Evolutionary conservation across 2,888 invertebrate genomes (phyloP).

Genomic region (Fabriciana adippe): DNA sequence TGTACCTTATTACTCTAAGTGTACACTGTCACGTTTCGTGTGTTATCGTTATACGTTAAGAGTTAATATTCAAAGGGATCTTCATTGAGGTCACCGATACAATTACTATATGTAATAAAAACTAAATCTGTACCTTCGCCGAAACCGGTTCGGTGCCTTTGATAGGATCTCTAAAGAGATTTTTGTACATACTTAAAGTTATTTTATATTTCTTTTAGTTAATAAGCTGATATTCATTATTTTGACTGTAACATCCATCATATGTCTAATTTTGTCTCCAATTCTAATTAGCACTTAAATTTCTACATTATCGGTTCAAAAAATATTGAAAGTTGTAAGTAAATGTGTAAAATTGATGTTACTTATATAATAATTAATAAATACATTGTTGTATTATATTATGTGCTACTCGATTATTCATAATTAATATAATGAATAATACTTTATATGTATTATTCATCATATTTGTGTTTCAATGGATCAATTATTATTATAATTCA

Average conservation of each 20-base stretch:
- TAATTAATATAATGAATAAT: too few relatives aligned
- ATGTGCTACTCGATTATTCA: too few relatives aligned
- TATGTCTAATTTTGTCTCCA: slow-evolving; percentile 43
- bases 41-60: slow-evolving; percentile 24
- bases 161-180: slow-evolving; percentile 25
- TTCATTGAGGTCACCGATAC: slow-evolving; percentile 20
- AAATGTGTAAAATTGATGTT: slow-evolving; percentile 12
- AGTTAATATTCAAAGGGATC: slow-evolving; percentile 19
- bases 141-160: slow-evolving; percentile 6
- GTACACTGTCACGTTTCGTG: slow-evolving; percentile 39
- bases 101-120: not conserved
- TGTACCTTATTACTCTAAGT: slow-evolving; percentile 64
- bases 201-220: slow-evolving; percentile 34
- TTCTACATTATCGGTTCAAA: not conserved
- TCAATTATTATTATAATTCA: too few relatives aligned
- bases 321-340: slow-evolving; percentile 3
- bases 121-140: not conserved
- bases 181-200: slow-evolving; percentile 35
- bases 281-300: not conserved
- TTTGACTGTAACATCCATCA: slow-evolving; percentile 45
- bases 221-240: slow-evolving; percentile 27
- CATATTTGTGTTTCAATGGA: too few relatives aligned
- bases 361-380: not conserved
- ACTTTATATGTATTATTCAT: too few relatives aligned
- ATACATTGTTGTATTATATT: too few relatives aligned